These are phyloP conservation scores for Merops nubicus DNA, from an alignment of 2,113 vertebrate genomes.

Conservation along the genomic window DNA sequence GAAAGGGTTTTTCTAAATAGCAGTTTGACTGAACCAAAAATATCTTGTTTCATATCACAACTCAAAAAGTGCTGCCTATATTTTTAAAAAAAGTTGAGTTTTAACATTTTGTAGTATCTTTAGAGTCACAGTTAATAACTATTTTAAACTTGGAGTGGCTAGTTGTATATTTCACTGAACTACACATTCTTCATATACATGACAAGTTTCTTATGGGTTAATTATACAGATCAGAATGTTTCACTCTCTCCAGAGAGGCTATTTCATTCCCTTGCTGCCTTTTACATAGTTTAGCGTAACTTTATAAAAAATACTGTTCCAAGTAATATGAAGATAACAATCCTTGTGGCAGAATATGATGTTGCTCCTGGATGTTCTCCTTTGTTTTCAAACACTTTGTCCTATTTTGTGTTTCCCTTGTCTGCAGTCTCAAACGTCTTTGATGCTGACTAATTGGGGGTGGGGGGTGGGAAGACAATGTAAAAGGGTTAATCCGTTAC, in stretches of 20 bases:
- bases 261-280: background rate
- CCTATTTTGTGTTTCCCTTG: conserved; percentile 20
- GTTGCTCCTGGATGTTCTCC: conserved; percentile 3
- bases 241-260: background rate
- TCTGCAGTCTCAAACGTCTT: conserved; percentile 38
- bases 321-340: background rate
- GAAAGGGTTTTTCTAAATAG: conserved; percentile 61
- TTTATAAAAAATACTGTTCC: background rate
- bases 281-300: background rate
- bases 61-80: conserved; percentile 41
- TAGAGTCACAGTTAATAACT: background rate
- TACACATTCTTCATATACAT: background rate
- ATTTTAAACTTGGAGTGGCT: background rate
- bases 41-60: conserved; percentile 51
- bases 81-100: background rate
- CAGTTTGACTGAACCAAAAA: conserved; percentile 53
- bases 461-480: conserved; percentile 19
- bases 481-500: conserved; percentile 59
- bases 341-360: background rate
- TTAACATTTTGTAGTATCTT: conserved; percentile 18
- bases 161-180: background rate
- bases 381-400: conserved; percentile 62
- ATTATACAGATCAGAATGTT: background rate
- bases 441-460: conserved; percentile 65
- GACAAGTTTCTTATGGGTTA: background rate